Conservation (phyloP, 2,113 vertebrate species). For the Channa maculata region DNA sequence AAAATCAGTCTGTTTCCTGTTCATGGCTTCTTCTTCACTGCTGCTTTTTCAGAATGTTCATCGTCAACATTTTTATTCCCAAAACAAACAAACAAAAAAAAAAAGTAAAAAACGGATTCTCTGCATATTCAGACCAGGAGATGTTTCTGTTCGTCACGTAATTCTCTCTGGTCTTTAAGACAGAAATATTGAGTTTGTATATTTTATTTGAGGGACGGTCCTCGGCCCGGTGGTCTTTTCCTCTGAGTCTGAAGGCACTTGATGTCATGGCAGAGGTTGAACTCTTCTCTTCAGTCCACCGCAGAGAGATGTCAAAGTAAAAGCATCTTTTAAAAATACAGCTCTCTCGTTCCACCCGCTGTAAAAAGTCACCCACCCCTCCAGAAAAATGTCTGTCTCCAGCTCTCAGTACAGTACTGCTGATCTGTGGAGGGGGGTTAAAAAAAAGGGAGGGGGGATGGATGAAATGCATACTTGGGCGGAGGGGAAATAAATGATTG, state of each 20-base stretch:
- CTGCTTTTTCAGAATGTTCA: conserved; percentile 13
- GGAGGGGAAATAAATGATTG: too few relatives aligned
- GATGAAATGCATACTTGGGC: not conserved
- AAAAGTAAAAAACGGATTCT: conserved; percentile 31
- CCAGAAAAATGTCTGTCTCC: conserved; percentile 4
- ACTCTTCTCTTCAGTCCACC: not conserved
- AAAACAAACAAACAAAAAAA: not conserved
- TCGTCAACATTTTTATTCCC: not conserved
- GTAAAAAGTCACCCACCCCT: conserved; percentile 17
- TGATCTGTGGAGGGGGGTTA: conserved; percentile 29
- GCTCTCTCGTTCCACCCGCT: not conserved
- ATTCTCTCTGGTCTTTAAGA: not conserved
- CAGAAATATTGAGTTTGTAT: too few relatives aligned
- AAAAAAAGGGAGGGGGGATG: not conserved
- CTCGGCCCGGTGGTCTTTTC: not conserved
- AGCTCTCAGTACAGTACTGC: conserved; percentile 55
- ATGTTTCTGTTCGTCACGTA: not conserved
- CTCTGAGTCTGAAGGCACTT: conserved; percentile 73
- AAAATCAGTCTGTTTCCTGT: conserved; percentile 8
- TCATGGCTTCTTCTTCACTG: conserved; percentile 12
- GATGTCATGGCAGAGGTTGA: conserved; percentile 60
- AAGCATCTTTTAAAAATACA: not conserved
- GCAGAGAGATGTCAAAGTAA: conserved; percentile 35
- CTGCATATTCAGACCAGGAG: conserved; percentile 45
- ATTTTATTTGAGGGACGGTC: not conserved